Percentiles rank a stretch among this genome's conserved stretches.
phyloP scores from a whole-genome alignment of 2,888 invertebrate species.

The Physocephala rufipes region DNA sequence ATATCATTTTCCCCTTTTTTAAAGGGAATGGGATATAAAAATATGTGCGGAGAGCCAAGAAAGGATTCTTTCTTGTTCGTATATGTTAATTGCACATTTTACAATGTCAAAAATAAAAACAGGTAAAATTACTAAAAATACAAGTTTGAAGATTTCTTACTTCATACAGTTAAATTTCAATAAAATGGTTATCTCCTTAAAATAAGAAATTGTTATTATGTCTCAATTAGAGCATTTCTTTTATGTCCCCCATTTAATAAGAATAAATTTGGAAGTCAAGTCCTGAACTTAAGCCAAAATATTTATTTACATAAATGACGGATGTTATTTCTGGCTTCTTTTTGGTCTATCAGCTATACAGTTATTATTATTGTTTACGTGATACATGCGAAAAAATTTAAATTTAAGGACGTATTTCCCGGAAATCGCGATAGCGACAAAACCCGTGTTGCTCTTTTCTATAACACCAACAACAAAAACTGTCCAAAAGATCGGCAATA shows the following conservation, averaged over 20 bases:
- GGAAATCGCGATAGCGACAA: too few species aligned
- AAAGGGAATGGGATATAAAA: too few species aligned
- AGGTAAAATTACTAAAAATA: not conserved
- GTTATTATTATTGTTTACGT: not conserved
- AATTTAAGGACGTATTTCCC: too few species aligned
- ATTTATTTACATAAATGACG: not conserved
- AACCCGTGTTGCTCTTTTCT: too few species aligned
- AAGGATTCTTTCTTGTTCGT: not conserved
- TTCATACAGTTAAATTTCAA: not conserved
- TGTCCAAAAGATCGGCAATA: too few species aligned
- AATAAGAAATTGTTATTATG: too few species aligned
- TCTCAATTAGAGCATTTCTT: too few species aligned
- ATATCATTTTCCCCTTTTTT: too few species aligned
- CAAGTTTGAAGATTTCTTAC: too few species aligned
- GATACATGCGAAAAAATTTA: too few species aligned
- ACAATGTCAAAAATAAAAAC: not conserved
- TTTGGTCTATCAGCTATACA: not conserved
- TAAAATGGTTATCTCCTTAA: not conserved
- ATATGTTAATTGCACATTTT: not conserved
- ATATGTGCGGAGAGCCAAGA: not conserved
- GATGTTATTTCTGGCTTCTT: not conserved
- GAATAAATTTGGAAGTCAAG: not conserved
- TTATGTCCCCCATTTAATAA: not conserved
- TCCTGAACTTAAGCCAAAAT: not conserved
- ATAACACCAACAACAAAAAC: too few species aligned